Percentiles rank a stretch among this genome's conserved stretches.
phyloP scores from a whole-genome alignment of 1,140 invertebrate species.

The Reticulitermes speratus region DNA sequence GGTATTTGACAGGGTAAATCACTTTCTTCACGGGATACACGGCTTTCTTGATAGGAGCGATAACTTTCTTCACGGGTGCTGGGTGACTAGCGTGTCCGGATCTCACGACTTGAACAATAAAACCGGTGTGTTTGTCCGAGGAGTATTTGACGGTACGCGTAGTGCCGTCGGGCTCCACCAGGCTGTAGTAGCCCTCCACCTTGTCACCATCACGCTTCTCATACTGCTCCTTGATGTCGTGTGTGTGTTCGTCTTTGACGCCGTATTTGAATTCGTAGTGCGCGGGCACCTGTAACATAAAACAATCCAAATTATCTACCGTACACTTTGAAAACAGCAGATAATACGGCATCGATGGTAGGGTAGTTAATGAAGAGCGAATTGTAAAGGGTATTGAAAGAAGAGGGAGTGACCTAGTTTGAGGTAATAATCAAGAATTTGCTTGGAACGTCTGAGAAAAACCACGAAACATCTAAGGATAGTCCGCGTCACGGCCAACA shows the following conservation, averaged over 20 bases:
- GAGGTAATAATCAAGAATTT: too few relatives aligned
- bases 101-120: conserved; percentile 36
- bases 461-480: too few relatives aligned
- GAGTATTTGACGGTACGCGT: conserved; percentile 36
- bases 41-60: not conserved
- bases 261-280: conserved; percentile 37
- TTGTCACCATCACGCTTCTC: conserved; percentile 38
- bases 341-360: too few relatives aligned
- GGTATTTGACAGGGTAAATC: not conserved
- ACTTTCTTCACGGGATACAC: not conserved
- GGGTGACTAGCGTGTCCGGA: conserved; percentile 39
- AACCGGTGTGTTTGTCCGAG: conserved; percentile 37
- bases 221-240: conserved; percentile 39
- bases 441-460: too few relatives aligned
- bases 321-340: too few relatives aligned
- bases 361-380: too few relatives aligned
- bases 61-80: conserved; percentile 25
- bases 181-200: conserved; percentile 38
- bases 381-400: too few relatives aligned
- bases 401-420: too few relatives aligned
- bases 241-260: conserved; percentile 36
- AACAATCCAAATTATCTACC: not conserved
- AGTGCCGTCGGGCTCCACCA: conserved; percentile 39
- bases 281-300: not conserved
- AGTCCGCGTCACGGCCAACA: too few relatives aligned